Evolutionary conservation across 2,888 invertebrate species (phyloP), one percentile per base, ranked within the genome.

Genomic region (Pristionchus arcanus): DNA sequence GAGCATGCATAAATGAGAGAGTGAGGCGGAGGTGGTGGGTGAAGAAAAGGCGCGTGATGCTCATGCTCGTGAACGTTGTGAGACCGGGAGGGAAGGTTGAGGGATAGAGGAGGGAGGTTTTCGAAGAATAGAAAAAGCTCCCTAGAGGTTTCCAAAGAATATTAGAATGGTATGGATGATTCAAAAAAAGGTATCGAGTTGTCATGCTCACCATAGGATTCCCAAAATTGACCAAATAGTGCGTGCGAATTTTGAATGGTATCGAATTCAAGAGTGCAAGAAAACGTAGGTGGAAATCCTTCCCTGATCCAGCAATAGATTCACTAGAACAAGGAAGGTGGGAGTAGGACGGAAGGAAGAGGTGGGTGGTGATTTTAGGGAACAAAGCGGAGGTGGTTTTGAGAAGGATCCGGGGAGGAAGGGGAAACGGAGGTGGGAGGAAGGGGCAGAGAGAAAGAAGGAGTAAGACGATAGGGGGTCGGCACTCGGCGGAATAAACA

Each of bases 381-480:
- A 83, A 74, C 28, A 31, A 74, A 74, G 74, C 37, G 34, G 74
- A 37, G 74, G 74, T 37, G 74, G 74, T 74, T 37, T 74, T 37
- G n/a, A 34, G 74, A 31, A 74, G 21, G 34, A 31, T 74, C 37
- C 16, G 34, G 71, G 49, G n/a, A 34, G 55, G 49, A 49, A 83
- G 83, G 28, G 37, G 37, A 42, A 81, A 25, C 42, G 81, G 83
- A 53, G 83, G 49, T 53, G 28, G n/a, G 63, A 63, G 86, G 42
- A n/a, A 42, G 49, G 42, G 37, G 59, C 53, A 59, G 86, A 86
- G 63, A 42, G 59, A 85, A 34, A 59, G 59, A 59, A 5, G 31
- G 59, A 63, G 86, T 37, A 66, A 86, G 63, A 86, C 53, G 86
- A 86, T 59, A 63, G 34, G 86, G 55, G 55, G 83, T 74, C 74